These are phyloP conservation scores for Leguminivora glycinivorella DNA, from an alignment of 1,140 invertebrate genomes.

Conservation along the genomic window DNA sequence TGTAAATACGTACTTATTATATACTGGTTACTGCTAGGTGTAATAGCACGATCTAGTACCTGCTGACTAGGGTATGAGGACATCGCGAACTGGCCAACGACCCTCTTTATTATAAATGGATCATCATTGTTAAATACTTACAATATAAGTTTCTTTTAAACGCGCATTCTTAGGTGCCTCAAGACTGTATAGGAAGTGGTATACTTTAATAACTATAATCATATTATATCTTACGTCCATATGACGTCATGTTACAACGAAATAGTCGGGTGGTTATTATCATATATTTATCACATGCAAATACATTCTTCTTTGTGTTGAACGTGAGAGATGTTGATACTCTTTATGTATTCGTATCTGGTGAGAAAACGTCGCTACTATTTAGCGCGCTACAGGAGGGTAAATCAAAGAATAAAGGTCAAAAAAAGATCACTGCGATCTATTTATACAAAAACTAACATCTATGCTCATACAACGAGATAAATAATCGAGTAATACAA, in stretches of 20 bases:
- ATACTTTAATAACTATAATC: conserved; percentile 24
- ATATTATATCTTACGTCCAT: conserved; percentile 24
- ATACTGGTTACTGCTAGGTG: conserved; percentile 25
- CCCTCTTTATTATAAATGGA: conserved; percentile 14
- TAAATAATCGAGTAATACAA: too few relatives aligned
- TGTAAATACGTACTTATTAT: conserved; percentile 26
- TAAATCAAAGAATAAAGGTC: too few relatives aligned
- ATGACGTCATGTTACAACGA: conserved; percentile 19
- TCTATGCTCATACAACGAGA: too few relatives aligned
- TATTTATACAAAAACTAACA: too few relatives aligned
- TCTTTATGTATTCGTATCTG: too few relatives aligned
- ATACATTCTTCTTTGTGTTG: neutral
- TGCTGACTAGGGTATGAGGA: conserved; percentile 23
- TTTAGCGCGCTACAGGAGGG: too few relatives aligned
- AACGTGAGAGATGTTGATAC: neutral
- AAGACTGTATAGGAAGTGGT: conserved; percentile 24
- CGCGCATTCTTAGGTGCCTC: conserved; percentile 28
- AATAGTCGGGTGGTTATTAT: conserved; percentile 21
- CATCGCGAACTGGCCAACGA: conserved; percentile 14
- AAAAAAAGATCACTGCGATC: too few relatives aligned
- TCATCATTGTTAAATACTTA: conserved; percentile 6
- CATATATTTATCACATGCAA: conserved; percentile 1
- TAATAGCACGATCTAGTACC: conserved; percentile 25
- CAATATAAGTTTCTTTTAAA: conserved; percentile 22
- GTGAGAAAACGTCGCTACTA: too few relatives aligned